Evolutionary conservation across 2,113 vertebrate genomes (phyloP), one percentile per base, ranked within the genome.

Genomic region (Montifringilla adamsi): DNA sequence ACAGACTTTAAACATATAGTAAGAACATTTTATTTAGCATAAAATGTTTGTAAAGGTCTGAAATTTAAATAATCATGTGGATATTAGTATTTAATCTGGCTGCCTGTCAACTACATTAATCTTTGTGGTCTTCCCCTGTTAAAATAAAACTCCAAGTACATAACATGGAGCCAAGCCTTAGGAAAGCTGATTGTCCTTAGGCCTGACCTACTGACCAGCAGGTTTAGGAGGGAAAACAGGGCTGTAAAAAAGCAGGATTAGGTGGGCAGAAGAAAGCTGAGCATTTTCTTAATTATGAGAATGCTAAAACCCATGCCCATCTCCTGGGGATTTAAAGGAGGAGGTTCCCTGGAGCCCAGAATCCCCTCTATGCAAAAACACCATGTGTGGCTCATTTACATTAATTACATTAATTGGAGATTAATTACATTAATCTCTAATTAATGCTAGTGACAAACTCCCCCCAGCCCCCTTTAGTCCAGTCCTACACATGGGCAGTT

Each of bases 61-160:
- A 93, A 96, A 95, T 95, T 85, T 96, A 90, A 96, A 87, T 95
- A 94, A 79, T 79, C 90, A 6, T 91, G 64, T 90, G 83, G 92
- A 86, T 96, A 93, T 84, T 95, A 78, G 82, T 91, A 79, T 89
- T 96, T 97, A 96, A 96, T 93, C 96, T 96, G 60, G 22, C 69
- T 84, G 90, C 79, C 56, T 90, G 87, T 50, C 95, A 94, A 39
- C 68, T 73, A 63, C 39, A 70, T 95, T 94, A 96, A 95, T 96
- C 87, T 88, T 56, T 35, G 30, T 75, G 63, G 10, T 62, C 59
- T 80, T 41, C 31, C 30, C 19, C 43, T 56, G 62, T 90, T 46
- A 86, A 94, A 95, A 81, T 91, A 43, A 72, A 44, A 35, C 79
- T 60, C 27, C 64, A 50, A 79, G 31, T 46, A 58, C 9, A 2